Evolutionary conservation across 2,797 vertebrate genomes (phyloP), one percentile per base, ranked within the genome.

Genomic region (Sebastes minor): DNA sequence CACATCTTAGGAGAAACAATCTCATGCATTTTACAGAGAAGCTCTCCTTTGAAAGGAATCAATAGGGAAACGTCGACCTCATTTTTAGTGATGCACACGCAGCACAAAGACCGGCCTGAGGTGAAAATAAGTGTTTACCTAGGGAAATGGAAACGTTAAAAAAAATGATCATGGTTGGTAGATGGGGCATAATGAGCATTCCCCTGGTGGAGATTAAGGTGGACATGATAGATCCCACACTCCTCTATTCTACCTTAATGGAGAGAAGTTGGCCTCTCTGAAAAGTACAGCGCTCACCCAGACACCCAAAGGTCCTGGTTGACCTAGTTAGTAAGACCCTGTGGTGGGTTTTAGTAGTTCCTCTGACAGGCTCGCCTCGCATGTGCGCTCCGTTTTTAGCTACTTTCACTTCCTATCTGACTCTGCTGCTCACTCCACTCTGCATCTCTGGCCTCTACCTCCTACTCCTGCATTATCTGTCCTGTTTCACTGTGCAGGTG

Each of bases 321-420:
- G 94, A 95, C 95, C 95, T 91, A 95, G 88, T 94, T 95, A 93
- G 92, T 74, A 57, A 76, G 86, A 89, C 91, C 91, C 86, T 71
- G 83, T 77, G 87, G 90, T 93, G 89, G 82, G 88, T 91, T 92
- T 73, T 84, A 22, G 83, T 56, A 84, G 85, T 83, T 88, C 83
- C 71, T 89, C 84, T 92, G 90, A 93, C 91, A 91, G 83, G 52
- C 88, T 84, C 1, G 67, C 80, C 83, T 88, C 10, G 8, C 64
- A 56, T 84, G 83, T 81, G 56, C 77, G 87, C 80, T 85, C 91
- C 81, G 89, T 91, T 93, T 92, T 89, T 92, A 91, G 87, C 81
- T 83, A 18, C 85, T 84, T 91, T 92, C 86, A 88, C 92, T 91
- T 91, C 86, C 87, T 90, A 84, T 89, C 79, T 84, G 71, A 82